Base-by-base conservation (phyloP, 2,113 vertebrate species). In the Morone saxatilis region DNA sequence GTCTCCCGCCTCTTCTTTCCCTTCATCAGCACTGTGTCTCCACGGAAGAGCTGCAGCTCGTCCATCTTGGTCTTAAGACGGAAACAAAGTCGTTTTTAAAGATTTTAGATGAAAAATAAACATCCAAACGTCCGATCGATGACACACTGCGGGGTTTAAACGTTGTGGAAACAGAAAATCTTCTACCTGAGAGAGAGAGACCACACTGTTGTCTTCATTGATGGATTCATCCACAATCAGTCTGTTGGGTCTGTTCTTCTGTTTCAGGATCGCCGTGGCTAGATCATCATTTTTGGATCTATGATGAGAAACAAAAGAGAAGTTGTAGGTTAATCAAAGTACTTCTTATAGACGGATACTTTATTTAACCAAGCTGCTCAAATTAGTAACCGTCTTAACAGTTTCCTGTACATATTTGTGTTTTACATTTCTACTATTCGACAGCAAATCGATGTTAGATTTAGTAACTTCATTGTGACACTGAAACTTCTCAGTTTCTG, bases 171-270 rank as follows among this genome's bases (percentile, higher is more conserved):
- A 9, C 14, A 47, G 7, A 22, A 53, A 61, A 43, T 7, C 1
- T 43, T 74, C 5, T 91, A 99, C 98, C 98, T 99, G 98, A 83
- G 98, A 99, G 80, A 99, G 96, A 1, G 98, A 99, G 67, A 99
- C 98, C 84, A 99, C 98, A 72, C 98, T 99, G 95, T 99, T 99
- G 94, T 99, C 98, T 95, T 99, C 98, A 95, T 99, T 99, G 94
- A 99, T 99, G 84, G 98, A 98, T 95, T 99, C 98, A 91, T 99
- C 98, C 57, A 99, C 98, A 94, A 99, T 97, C 95, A 99, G 94
- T 94, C 98, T 96, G 96, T 99, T 99, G 17, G 98, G 98, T 88
- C 98, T 97, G 95, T 96, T 98, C 95, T 99, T 99, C 94, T 99
- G 98, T 95, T 99, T 99, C 86, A 99, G 95, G 95, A 99, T 99